phyloP scores from a whole-genome alignment of 2,113 vertebrate species.

The Pluvianellus socialis region DNA sequence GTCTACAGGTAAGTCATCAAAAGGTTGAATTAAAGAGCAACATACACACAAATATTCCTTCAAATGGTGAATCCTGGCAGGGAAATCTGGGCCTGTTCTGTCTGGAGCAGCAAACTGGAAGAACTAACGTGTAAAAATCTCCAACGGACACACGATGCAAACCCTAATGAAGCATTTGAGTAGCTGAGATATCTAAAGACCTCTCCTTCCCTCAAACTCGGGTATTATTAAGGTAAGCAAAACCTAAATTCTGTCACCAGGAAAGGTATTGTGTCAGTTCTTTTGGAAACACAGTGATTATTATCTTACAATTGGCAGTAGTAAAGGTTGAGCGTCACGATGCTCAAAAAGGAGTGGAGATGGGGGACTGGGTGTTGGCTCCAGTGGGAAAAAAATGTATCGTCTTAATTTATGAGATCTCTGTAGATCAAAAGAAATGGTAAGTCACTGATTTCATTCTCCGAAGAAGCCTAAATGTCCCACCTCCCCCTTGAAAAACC shows the following conservation, averaged over 20 bases:
- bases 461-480: background rate
- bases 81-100: background rate
- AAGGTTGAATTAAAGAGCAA: background rate
- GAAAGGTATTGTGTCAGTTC: background rate
- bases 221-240: background rate
- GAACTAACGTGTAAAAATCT: background rate
- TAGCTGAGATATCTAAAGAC: background rate
- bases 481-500: background rate
- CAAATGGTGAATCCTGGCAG: background rate
- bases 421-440: background rate
- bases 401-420: background rate
- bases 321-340: background rate
- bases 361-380: background rate
- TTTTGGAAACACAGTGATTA: background rate
- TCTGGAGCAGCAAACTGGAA: background rate
- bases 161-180: background rate
- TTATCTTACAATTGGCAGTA: background rate
- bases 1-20: background rate
- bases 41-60: background rate
- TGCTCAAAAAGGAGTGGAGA: background rate
- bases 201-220: background rate
- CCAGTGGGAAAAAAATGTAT: background rate
- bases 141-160: background rate
- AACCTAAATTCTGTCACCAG: background rate
- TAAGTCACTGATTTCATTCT: background rate